Evolutionary conservation across 2,113 vertebrate species (phyloP).

Genomic region (Lepisosteus osseus): DNA sequence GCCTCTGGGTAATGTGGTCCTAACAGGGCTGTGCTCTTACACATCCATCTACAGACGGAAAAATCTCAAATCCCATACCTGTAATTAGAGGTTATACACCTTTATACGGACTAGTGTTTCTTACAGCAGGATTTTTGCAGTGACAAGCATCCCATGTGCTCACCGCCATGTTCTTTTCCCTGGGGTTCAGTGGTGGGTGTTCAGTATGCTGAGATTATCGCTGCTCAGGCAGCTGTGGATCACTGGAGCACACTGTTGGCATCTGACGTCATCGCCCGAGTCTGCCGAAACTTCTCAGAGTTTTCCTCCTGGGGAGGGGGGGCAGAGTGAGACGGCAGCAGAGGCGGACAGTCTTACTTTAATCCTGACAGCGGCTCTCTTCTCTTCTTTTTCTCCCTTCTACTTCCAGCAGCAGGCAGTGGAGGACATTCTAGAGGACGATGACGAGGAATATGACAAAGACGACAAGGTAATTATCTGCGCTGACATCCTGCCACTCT

Average conservation of each 20-base stretch:
- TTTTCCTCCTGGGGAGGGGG: not conserved
- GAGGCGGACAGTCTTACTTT: not conserved
- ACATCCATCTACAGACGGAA: no score
- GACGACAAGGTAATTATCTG: slow-evolving; percentile 99
- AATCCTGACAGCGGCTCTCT: slow-evolving; percentile 48
- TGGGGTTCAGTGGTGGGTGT: not conserved
- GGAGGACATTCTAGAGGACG: slow-evolving; percentile 95
- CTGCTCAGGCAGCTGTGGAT: slow-evolving; percentile 53
- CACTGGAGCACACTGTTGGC: slow-evolving; percentile 65
- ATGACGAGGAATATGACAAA: slow-evolving; percentile 98
- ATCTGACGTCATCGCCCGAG: slow-evolving; percentile 47
- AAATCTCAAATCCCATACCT: no score
- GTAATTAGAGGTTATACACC: no score
- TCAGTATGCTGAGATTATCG: slow-evolving; percentile 23
- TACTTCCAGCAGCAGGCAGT: slow-evolving; percentile 73
- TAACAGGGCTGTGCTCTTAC: no score
- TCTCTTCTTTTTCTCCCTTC: slow-evolving; percentile 14
- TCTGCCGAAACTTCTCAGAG: slow-evolving; percentile 25
- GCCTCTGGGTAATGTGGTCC: no score
- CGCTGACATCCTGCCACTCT: slow-evolving; percentile 67
- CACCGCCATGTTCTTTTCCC: no score
- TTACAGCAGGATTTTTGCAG: no score
- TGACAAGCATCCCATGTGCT: no score
- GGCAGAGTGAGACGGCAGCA: not conserved
- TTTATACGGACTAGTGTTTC: no score